Conservation (phyloP, 2,888 invertebrate genomes). For the Chrysina gloriosa region DNA sequence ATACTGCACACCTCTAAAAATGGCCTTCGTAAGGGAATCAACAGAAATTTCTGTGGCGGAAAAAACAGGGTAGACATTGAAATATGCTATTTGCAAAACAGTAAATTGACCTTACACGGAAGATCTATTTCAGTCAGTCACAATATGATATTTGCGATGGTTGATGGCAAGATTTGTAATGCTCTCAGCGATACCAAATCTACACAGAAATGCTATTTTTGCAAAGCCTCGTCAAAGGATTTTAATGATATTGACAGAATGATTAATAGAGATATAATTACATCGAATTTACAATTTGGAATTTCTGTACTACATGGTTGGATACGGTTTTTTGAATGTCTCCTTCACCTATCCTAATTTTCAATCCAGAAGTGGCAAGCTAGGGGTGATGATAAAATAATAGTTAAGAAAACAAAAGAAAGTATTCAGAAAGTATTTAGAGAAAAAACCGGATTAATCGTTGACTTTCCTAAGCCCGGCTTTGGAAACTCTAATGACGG, state of each 20-base stretch:
- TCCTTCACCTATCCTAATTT: slow-evolving; percentile 47
- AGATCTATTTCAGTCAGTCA: too few relatives aligned
- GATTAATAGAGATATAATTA: slow-evolving; percentile 11
- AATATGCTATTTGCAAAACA: slow-evolving; percentile 37
- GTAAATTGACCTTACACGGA: slow-evolving; percentile 31
- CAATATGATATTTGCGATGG: neutral
- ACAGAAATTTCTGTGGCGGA: slow-evolving; percentile 45
- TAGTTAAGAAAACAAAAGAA: slow-evolving; percentile 31
- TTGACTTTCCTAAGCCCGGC: slow-evolving; percentile 41
- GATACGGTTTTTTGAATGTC: neutral
- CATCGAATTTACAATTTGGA: slow-evolving; percentile 1
- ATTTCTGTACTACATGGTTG: neutral
- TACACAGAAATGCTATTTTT: slow-evolving; percentile 42
- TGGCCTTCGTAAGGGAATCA: slow-evolving; percentile 53
- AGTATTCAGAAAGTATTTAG: slow-evolving; percentile 46
- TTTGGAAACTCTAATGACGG: too few relatives aligned
- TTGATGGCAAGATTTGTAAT: slow-evolving; percentile 51
- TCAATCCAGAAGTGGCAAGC: slow-evolving; percentile 48
- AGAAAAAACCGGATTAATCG: slow-evolving; percentile 40
- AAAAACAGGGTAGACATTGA: slow-evolving; percentile 43
- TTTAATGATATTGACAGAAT: slow-evolving; percentile 47
- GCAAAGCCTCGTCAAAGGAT: slow-evolving; percentile 46
- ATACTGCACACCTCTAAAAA: slow-evolving; percentile 54
- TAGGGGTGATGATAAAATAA: slow-evolving; percentile 43
- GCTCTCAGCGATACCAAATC: slow-evolving; percentile 39